Evolutionary conservation across 2,797 vertebrate genomes (phyloP).

Genomic region (Myotis myotis): DNA sequence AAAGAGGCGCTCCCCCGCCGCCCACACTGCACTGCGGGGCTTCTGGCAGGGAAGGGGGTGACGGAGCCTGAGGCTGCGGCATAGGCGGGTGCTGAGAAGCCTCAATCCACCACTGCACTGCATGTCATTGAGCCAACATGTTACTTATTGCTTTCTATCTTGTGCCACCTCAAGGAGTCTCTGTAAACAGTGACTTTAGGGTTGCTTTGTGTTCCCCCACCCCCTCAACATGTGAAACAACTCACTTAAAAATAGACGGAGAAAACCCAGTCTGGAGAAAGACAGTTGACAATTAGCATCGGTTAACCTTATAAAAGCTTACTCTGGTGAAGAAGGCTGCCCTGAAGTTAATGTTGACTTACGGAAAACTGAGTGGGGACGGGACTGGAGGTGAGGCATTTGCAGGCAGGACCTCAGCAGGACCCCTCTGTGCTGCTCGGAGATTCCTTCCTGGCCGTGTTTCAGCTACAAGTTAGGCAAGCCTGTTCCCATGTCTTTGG

Average conservation of each 20-base stretch:
- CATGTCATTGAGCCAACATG: too few relatives aligned
- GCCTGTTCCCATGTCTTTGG: not conserved
- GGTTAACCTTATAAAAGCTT: not conserved
- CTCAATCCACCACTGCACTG: not conserved
- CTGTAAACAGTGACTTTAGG: not conserved
- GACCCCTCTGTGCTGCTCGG: fast-evolving
- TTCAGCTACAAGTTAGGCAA: not conserved
- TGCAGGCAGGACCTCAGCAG: not conserved
- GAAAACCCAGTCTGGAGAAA: not conserved
- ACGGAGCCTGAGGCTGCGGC: not conserved
- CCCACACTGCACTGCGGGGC: not conserved
- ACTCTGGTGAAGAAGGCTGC: not conserved
- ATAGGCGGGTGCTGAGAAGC: not conserved
- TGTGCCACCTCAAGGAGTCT: not conserved
- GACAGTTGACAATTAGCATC: not conserved
- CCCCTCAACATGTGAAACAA: not conserved
- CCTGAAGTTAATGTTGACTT: fast-evolving
- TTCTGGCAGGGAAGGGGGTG: not conserved
- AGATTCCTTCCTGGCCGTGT: not conserved
- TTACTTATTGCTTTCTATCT: not conserved
- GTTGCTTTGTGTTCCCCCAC: not conserved
- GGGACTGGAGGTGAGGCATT: fast-evolving
- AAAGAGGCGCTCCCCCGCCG: constrained; percentile 49
- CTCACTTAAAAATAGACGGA: not conserved
- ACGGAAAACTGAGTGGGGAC: fast-evolving